Percentiles rank a stretch among this genome's conserved stretches.
Conservation (phyloP, 2,797 vertebrate genomes). For the Cyclura pinguis region DNA sequence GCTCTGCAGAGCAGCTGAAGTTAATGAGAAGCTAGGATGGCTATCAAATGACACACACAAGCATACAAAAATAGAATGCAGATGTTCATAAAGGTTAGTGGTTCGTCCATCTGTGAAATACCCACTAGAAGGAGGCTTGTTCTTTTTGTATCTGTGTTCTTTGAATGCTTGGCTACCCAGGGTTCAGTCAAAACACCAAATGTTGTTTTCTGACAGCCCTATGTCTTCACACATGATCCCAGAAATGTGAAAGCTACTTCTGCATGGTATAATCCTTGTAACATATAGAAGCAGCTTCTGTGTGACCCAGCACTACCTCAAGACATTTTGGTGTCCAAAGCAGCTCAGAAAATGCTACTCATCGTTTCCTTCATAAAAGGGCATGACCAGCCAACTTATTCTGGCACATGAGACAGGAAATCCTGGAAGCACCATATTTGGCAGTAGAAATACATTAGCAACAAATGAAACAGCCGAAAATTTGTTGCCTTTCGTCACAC, state of each 20-base stretch:
- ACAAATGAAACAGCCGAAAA: not conserved
- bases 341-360: not conserved
- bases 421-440: too few relatives aligned
- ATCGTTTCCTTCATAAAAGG: not conserved
- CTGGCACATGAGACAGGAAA: not conserved
- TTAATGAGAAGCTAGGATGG: slow-evolving; percentile 55
- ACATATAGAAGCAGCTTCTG: not conserved
- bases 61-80: not conserved
- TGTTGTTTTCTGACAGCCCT: not conserved
- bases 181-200: not conserved
- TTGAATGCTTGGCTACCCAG: not conserved
- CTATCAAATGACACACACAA: slow-evolving; percentile 45
- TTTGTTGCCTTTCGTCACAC: not conserved
- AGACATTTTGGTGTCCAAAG: not conserved
- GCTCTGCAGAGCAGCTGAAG: slow-evolving; percentile 38
- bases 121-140: not conserved
- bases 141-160: not conserved
- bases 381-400: not conserved
- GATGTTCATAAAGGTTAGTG: not conserved
- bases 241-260: too few relatives aligned
- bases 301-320: not conserved
- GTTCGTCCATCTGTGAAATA: not conserved
- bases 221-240: not conserved
- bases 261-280: not conserved
- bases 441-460: not conserved